Evolutionary conservation across 2,888 invertebrate species (phyloP), one percentile per base, ranked within the genome.

Genomic region (Andrena flavipes): DNA sequence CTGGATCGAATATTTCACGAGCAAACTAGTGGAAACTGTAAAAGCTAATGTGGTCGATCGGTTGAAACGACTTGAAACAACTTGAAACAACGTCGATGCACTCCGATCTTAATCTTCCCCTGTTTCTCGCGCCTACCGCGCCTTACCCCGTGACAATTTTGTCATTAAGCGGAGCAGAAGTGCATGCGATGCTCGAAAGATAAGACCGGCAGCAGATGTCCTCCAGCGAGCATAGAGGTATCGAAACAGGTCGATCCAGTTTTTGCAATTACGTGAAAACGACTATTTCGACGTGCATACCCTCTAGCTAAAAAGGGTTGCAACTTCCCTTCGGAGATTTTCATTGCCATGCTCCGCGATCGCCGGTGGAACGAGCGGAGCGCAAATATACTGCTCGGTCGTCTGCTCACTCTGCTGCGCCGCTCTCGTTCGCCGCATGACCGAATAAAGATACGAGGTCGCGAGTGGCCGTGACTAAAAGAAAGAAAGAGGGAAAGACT

Each of bases 401-500:
- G 42, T 42, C 42, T 42, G 42, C 42, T 42, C 4, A 5, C 42
- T 42, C 42, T 5, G 42, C 48, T 23, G 60, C n/a, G 60, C 16
- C 59, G 76, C 59, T 76, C 80, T 74, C 76, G 59, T 80, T 69
- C 67, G 23, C 67, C 16, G 79, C 89, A 89, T 87, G 88, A 90
- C 83, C 87, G 89, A 90, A 91, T 91, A 89, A 91, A 89, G 89
- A 90, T 90, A 87, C 86, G 88, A 89, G 89, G 84, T 90, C 88
- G 89, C 79, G 71, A 86, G 78, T 69, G 78, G 80, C 77, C 75
- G 76, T 78, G 70, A 74, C 76, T 74, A 70, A 65, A 75, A 72
- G 59, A 74, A 79, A 70, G 51, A 73, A 56, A 48, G 71, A 74
- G 81, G 35, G 33, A 23, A 54, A 35, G 63, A 49, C 23, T 30